These are phyloP conservation scores for Lepas anatifera DNA, from an alignment of 2,888 invertebrate genomes.

Conservation along the genomic window DNA sequence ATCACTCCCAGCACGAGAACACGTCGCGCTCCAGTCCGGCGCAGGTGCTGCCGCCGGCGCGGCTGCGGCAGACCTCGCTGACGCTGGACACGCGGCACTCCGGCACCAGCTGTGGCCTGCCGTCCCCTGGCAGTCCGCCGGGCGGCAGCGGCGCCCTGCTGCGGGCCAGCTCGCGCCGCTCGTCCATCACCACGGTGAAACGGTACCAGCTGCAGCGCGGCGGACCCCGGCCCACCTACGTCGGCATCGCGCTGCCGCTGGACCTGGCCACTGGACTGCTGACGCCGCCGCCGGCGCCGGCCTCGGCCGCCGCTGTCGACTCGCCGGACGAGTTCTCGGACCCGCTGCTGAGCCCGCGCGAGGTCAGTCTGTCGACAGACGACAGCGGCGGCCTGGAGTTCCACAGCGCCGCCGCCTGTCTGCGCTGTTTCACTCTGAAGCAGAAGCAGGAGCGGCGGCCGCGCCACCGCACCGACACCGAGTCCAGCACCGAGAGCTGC, in stretches of 20 bases:
- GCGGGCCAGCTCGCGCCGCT: slow-evolving; percentile 6
- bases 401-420: slow-evolving; percentile 26
- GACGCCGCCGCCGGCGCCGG: slow-evolving; percentile 6
- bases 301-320: slow-evolving; percentile 17
- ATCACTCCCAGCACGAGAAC: slow-evolving; percentile 17
- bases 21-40: not conserved
- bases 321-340: not conserved
- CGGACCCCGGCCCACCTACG: slow-evolving; percentile 3
- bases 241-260: slow-evolving; percentile 23
- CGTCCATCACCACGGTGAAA: slow-evolving; percentile 12
- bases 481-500: not conserved
- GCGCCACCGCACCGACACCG: not conserved
- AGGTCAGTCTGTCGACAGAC: not conserved
- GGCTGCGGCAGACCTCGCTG: slow-evolving; percentile 6
- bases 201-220: slow-evolving; percentile 12
- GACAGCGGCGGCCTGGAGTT: slow-evolving; percentile 23
- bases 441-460: slow-evolving; percentile 1
- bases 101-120: not conserved
- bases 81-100: not conserved
- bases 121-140: not conserved
- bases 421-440: slow-evolving; percentile 25
- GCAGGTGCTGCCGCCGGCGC: not conserved
- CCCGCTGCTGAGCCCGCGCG: not conserved
- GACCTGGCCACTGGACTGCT: slow-evolving; percentile 20
- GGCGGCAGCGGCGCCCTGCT: not conserved